phyloP scores from a whole-genome alignment of 2,113 vertebrate species.

The Jaculus jaculus region DNA sequence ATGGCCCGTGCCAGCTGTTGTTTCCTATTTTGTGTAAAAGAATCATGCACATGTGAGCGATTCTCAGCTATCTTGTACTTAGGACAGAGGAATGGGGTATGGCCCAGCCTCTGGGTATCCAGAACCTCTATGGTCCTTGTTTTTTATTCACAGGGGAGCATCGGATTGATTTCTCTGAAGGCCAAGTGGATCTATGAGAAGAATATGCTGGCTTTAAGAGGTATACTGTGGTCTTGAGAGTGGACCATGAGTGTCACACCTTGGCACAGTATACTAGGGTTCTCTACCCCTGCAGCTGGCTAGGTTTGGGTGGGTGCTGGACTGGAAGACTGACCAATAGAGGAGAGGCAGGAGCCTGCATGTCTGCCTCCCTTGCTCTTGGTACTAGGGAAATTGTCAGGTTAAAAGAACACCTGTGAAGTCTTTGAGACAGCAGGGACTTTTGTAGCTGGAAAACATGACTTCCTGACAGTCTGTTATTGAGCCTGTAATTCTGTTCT shows the following conservation, averaged over 20 bases:
- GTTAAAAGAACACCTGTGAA: too few species aligned
- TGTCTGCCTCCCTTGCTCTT: not conserved
- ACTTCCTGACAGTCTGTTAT: not conserved
- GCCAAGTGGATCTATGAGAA: not conserved
- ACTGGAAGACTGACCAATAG: too few species aligned
- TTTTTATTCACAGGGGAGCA: not conserved
- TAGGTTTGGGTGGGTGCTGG: rapidly evolving
- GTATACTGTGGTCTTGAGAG: not conserved
- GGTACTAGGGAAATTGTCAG: not conserved
- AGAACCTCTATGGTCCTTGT: not conserved
- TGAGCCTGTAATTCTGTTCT: not conserved
- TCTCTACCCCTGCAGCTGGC: too few species aligned
- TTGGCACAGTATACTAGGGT: not conserved
- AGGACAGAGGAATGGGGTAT: not conserved
- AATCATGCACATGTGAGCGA: not conserved
- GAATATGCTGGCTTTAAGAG: not conserved
- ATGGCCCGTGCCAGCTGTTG: not conserved
- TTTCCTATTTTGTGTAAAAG: not conserved
- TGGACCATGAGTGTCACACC: not conserved
- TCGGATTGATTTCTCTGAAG: not conserved
- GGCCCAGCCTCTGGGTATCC: not conserved
- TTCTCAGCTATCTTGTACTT: not conserved
- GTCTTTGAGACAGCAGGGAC: not conserved
- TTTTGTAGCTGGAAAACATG: not conserved
- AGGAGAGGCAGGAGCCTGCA: not conserved